phyloP scores from a whole-genome alignment of 2,888 invertebrate genomes.

The Rhagium mordax region DNA sequence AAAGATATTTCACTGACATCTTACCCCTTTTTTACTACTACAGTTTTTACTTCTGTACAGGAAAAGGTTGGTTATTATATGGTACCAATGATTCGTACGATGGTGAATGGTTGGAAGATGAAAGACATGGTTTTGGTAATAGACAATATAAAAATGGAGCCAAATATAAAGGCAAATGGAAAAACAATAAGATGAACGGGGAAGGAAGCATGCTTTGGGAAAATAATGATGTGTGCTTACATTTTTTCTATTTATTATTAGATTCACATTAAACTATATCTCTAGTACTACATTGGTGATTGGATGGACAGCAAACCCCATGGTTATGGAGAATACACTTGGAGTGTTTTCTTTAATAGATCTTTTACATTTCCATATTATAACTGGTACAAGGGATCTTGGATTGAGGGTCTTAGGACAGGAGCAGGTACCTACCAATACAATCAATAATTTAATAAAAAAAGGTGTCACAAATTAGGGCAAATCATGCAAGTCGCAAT shows the following conservation, averaged over 20 bases:
- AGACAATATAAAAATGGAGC: constrained; percentile 73
- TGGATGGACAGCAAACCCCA: constrained; percentile 75
- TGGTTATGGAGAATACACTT: constrained; percentile 75
- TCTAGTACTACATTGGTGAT: constrained; percentile 74
- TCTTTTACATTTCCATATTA: constrained; percentile 73
- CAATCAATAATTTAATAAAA: too few relatives aligned
- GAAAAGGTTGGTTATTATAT: constrained; percentile 67
- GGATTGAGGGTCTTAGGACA: constrained; percentile 71
- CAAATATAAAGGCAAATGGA: constrained; percentile 75
- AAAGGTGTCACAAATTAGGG: too few relatives aligned
- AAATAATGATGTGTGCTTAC: constrained; percentile 72
- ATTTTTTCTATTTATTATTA: not conserved
- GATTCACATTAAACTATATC: not conserved
- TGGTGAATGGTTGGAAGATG: constrained; percentile 68
- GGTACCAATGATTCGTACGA: constrained; percentile 67
- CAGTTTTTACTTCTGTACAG: constrained; percentile 38
- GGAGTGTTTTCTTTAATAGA: constrained; percentile 73
- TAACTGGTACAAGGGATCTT: constrained; percentile 73
- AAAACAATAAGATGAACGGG: constrained; percentile 72
- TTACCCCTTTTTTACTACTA: too few relatives aligned
- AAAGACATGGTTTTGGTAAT: constrained; percentile 72
- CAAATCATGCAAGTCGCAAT: too few relatives aligned
- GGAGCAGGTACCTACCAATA: constrained; percentile 50
- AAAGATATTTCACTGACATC: too few relatives aligned
- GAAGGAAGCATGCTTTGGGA: constrained; percentile 76